Evolutionary conservation across 1,140 invertebrate genomes (phyloP).

Genomic region (Frieseomelitta varia): DNA sequence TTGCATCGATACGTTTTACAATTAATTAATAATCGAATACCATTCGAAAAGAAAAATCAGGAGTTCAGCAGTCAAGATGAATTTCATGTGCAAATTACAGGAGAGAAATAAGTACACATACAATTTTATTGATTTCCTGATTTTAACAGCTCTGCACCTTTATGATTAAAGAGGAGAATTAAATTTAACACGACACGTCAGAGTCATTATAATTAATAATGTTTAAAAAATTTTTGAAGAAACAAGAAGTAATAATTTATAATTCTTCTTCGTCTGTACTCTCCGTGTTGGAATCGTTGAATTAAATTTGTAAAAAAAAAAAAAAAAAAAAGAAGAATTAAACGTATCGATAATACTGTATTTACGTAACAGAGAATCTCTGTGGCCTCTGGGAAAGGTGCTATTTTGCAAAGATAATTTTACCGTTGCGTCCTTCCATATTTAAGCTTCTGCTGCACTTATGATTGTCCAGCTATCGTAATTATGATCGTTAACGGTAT

Average conservation of each 20-base stretch:
- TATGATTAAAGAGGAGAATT: neutral
- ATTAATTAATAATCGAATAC: neutral
- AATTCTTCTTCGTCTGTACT: neutral
- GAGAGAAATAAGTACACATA: neutral
- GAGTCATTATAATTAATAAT: too few species aligned
- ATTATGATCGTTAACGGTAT: conserved; percentile 54
- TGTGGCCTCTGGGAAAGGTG: conserved; percentile 51
- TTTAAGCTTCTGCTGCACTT: conserved; percentile 38
- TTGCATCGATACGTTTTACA: neutral
- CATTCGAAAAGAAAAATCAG: neutral
- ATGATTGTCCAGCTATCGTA: conserved; percentile 33
- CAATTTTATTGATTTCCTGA: neutral
- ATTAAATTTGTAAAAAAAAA: neutral
- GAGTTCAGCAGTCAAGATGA: neutral
- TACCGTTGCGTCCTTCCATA: conserved; percentile 39
- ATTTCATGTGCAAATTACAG: neutral
- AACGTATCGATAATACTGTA: neutral
- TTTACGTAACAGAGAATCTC: conserved; percentile 22
- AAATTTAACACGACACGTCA: accelerated
- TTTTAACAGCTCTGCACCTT: neutral
- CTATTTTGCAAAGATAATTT: conserved; percentile 61
- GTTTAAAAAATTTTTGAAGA: neutral
- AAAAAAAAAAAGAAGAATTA: too few species aligned
- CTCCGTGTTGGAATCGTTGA: neutral
- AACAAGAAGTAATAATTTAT: neutral